Conservation (phyloP, 2,113 vertebrate species). For the Procavia capensis region DNA sequence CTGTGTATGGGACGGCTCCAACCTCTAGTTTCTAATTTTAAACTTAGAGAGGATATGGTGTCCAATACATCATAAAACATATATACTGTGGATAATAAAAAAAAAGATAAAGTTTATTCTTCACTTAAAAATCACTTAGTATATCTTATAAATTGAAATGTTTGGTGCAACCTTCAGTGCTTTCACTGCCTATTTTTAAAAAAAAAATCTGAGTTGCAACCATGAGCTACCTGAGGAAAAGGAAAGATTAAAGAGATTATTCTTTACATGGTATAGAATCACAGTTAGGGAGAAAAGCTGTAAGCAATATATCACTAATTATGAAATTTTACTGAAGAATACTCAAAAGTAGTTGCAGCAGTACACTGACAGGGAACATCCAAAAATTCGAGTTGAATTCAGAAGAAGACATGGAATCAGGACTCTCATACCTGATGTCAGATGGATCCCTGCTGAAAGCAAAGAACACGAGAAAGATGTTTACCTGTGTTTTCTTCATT, state of each 20-base stretch:
- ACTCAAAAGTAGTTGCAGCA: too few relatives aligned
- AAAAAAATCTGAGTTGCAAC: background rate
- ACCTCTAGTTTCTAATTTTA: conserved; percentile 23
- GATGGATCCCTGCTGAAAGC: too few relatives aligned
- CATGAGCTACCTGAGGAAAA: background rate
- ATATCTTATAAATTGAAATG: conserved; percentile 26
- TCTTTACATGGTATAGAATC: background rate
- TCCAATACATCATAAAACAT: conserved; percentile 4
- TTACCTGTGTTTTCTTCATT: too few relatives aligned
- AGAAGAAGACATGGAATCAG: too few relatives aligned
- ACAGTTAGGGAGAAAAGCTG: background rate
- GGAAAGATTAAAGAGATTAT: background rate
- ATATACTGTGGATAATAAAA: conserved; percentile 10
- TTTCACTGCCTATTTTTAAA: background rate
- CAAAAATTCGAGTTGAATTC: too few relatives aligned
- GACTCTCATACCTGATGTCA: too few relatives aligned
- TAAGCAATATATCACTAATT: background rate
- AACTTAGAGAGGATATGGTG: background rate
- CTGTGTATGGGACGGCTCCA: background rate
- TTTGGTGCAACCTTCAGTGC: background rate
- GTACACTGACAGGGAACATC: too few relatives aligned
- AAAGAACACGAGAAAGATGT: too few relatives aligned
- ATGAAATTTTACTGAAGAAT: too few relatives aligned
- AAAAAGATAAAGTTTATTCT: conserved; percentile 53
- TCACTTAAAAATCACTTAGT: conserved; percentile 43